Evolutionary conservation across 2,797 vertebrate genomes (phyloP), one percentile per base, ranked within the genome.

Genomic region (Taenioides sp.): DNA sequence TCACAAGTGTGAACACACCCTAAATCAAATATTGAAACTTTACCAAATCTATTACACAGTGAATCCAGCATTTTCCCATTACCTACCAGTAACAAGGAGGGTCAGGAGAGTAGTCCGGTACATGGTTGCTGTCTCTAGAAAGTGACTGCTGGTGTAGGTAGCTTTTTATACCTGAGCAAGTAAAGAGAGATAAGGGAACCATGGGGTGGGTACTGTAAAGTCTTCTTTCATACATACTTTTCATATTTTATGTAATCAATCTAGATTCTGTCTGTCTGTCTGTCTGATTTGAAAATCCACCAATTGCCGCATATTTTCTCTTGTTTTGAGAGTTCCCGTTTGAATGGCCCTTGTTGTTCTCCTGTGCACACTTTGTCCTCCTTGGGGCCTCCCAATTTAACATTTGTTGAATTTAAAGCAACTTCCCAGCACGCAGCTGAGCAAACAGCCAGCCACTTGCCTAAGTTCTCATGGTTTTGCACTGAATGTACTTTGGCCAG

Each of bases 71-170:
- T 37, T 25, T 16, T 37, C 17, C 2, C n/a, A 43, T 16, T 62
- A 66, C 85, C 78, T 77, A 92, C 91, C 88, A 0, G 75, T 68
- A 65, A 91, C 73, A 50, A 92, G 80, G 73, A 91, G 79, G 57
- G 87, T 74, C 61, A 85, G 79, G 81, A 70, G 40, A 54, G 34
- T 43, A 0, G 73, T 74, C 28, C 57, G 1, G 0, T 78, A 80
- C 89, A 91, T 92, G 86, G 69, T 55, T 74, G 7, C 62, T 52
- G 72, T 0, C 20, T 43, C 25, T 57, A 23, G 5, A 59, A 31
- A 9, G 0, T 0, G 4, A 20, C 7, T 14, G 22, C 14, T 17
- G 40, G 14, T 0, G 3, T 61, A 10, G 62, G 28, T 47, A 14
- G 65, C 67, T 85, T 27, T 89, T 68, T 89, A 89, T 85, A 77